These are phyloP conservation scores for Incurvaria masculella DNA, from an alignment of 2,888 invertebrate species.

Conservation along the genomic window DNA sequence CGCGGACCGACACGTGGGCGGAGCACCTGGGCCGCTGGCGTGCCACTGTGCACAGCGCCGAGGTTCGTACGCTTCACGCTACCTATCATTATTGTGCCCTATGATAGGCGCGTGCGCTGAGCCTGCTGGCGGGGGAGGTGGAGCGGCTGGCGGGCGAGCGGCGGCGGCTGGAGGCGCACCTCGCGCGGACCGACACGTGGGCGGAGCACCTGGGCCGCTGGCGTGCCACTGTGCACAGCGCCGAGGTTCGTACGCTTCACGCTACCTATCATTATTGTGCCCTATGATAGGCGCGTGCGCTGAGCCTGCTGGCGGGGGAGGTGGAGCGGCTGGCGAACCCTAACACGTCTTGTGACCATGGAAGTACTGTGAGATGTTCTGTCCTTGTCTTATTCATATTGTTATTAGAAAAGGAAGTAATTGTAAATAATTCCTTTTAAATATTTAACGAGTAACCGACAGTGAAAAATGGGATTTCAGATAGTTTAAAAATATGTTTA, in stretches of 20 bases:
- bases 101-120: constrained; percentile 76
- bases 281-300: constrained; percentile 78
- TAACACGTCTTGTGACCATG: too few species aligned
- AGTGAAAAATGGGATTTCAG: too few species aligned
- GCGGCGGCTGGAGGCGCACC: constrained; percentile 77
- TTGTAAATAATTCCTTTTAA: too few species aligned
- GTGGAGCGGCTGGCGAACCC: constrained; percentile 78
- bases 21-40: constrained; percentile 87
- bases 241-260: constrained; percentile 70
- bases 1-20: constrained; percentile 86
- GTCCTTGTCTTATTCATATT: too few species aligned
- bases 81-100: too few species aligned
- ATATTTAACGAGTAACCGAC: too few species aligned
- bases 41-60: constrained; percentile 79
- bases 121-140: constrained; percentile 79
- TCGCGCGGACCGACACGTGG: constrained; percentile 86
- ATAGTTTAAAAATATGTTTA: too few species aligned
- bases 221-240: constrained; percentile 81
- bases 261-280: too few species aligned
- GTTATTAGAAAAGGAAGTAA: too few species aligned
- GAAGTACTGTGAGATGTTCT: too few species aligned
- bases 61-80: too few species aligned
- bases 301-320: constrained; percentile 76
- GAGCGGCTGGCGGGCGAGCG: constrained; percentile 79
- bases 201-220: constrained; percentile 85